Conservation (phyloP, 2,797 vertebrate genomes). For the Acipenser transmontanus region DNA sequence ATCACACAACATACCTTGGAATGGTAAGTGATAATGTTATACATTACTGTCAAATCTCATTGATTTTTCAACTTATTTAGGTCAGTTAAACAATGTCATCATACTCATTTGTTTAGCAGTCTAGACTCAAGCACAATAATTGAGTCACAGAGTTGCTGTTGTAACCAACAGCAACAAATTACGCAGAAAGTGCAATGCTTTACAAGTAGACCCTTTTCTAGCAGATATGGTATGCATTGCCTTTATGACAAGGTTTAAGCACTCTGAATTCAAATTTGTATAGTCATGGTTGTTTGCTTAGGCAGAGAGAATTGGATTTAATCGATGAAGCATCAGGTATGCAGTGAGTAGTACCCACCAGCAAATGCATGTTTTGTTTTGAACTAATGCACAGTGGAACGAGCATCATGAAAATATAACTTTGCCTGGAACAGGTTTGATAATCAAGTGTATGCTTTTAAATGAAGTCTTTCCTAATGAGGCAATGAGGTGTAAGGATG, state of each 20-base stretch:
- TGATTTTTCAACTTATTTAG: no score
- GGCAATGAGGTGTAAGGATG: neutral
- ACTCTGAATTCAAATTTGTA: neutral
- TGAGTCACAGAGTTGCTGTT: no score
- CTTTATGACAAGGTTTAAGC: neutral
- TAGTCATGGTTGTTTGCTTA: neutral
- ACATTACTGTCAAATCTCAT: no score
- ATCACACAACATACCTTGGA: no score
- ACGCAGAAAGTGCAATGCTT: no score
- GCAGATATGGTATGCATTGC: no score
- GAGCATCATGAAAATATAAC: neutral
- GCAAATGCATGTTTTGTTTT: neutral
- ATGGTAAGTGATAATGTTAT: no score
- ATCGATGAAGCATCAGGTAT: neutral
- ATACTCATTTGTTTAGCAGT: no score
- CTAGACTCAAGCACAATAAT: no score
- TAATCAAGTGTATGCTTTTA: neutral
- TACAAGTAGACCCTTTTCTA: no score
- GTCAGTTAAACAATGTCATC: no score
- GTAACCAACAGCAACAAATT: no score
- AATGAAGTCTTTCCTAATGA: neutral
- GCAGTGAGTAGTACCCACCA: neutral
- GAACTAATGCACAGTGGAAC: neutral
- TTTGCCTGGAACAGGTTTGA: neutral
- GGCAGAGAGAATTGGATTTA: neutral